Evolutionary conservation across 2,113 vertebrate genomes (phyloP), one percentile per base, ranked within the genome.

Genomic region (Poicephalus gulielmi): DNA sequence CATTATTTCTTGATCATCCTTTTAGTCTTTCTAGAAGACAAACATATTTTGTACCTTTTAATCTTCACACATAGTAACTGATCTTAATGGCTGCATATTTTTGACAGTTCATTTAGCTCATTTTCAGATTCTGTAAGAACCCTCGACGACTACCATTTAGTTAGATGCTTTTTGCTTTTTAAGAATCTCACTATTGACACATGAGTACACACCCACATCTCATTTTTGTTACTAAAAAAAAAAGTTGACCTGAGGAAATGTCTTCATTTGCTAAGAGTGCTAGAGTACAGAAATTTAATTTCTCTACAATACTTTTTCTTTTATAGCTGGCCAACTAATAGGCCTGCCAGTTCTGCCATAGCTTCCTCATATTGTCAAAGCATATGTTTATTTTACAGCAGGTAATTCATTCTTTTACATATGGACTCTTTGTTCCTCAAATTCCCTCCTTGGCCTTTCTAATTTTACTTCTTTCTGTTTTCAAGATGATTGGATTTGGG

Each of bases 61-160:
- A 76, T 89, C 62, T 52, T 95, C 53, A 60, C 30, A 86, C 43
- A 71, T 11, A 86, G 39, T 73, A 87, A 78, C 52, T 16, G 52
- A 79, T 87, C 52, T 80, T 94, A 94, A 94, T 74, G 74, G 57
- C 66, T 85, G 74, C 53, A 39, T 92, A 79, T 91, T 94, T 94
- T 95, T 89, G 92, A 84, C 90, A 95, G 78, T 82, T 91, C 47
- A 79, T 94, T 92, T 96, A 86, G 77, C 49, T 69, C 24, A 71
- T 96, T 95, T 93, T 94, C 78, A 82, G 57, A 94, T 92, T 84
- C 52, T 79, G 41, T 76, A 88, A 89, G 69, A 94, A 84, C 0
- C 0, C 19, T 60, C 69, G 77, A 94, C 76, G 62, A 89, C 41
- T 69, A 86, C 44, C 52, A 89, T 83, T 94, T 81, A 92, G 66